Evolutionary conservation across 2,888 invertebrate genomes (phyloP).

Genomic region (Platycheirus albimanus): DNA sequence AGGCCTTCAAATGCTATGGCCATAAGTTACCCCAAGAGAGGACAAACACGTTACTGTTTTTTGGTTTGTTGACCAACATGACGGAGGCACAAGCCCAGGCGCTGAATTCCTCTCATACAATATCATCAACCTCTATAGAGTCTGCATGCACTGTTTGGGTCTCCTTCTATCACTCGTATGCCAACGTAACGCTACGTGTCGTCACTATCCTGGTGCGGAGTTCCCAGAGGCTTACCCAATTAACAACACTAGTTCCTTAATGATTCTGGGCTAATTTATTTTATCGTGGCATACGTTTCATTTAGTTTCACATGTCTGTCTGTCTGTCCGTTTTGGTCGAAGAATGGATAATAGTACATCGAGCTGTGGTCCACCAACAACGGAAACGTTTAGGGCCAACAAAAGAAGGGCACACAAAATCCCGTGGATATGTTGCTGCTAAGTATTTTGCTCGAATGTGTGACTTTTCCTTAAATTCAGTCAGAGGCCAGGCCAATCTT

Average conservation of each 20-base stretch:
- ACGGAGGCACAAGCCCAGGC: constrained; percentile 54
- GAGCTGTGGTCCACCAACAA: constrained; percentile 26
- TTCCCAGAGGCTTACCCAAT: constrained; percentile 68
- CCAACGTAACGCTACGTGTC: constrained; percentile 62
- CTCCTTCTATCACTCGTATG: constrained; percentile 8
- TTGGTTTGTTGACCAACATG: constrained; percentile 32
- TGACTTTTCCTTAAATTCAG: constrained; percentile 67
- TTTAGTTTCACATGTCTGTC: constrained; percentile 72
- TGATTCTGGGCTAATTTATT: constrained; percentile 76
- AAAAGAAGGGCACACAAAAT: constrained; percentile 18
- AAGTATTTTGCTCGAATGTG: constrained; percentile 49
- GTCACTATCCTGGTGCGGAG: constrained; percentile 38
- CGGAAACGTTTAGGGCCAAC: constrained; percentile 58
- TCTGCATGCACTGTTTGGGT: background rate
- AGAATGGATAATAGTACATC: constrained; percentile 17
- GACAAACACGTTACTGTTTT: constrained; percentile 65
- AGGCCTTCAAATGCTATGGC: constrained; percentile 82
- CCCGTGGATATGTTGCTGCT: constrained; percentile 1
- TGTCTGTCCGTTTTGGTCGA: constrained; percentile 35
- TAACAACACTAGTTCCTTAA: constrained; percentile 76
- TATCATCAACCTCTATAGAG: constrained; percentile 33
- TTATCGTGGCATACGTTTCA: constrained; percentile 75
- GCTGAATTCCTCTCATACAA: constrained; percentile 63
- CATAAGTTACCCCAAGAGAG: constrained; percentile 79
- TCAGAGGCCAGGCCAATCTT: constrained; percentile 7